A percentile compares a stretch with the other conserved stretches of the same genome.
Conservation (phyloP, 2,113 vertebrate species). For the Xyliphius kryptos region DNA sequence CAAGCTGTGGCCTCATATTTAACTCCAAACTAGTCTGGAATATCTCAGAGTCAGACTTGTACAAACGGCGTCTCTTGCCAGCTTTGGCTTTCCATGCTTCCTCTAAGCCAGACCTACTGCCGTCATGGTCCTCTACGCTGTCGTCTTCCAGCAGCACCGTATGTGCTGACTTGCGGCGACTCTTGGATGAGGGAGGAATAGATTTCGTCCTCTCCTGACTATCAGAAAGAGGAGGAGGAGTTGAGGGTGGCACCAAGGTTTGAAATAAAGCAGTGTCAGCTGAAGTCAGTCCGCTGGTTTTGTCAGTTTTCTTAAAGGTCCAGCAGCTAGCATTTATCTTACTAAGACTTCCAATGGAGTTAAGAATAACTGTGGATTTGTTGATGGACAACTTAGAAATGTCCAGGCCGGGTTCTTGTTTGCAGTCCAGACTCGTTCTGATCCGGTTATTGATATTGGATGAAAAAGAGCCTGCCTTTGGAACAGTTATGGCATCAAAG, state of each 20-base stretch:
- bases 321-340: conserved; percentile 75
- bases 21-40: conserved; percentile 45
- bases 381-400: conserved; percentile 63
- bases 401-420: conserved; percentile 52
- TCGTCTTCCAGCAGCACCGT: conserved; percentile 79
- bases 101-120: conserved; percentile 45
- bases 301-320: conserved; percentile 63
- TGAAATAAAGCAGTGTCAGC: conserved; percentile 41
- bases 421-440: conserved; percentile 57
- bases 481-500: conserved; percentile 82
- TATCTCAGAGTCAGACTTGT: conserved; percentile 63
- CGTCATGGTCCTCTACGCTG: conserved; percentile 58
- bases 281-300: conserved; percentile 43
- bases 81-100: conserved; percentile 42
- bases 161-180: conserved; percentile 73
- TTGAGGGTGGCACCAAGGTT: conserved; percentile 51
- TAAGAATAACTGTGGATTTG: conserved; percentile 79
- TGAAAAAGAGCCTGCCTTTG: conserved; percentile 68
- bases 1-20: conserved; percentile 42
- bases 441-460: conserved; percentile 62
- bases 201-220: conserved; percentile 28
- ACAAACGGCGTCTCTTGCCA: conserved; percentile 62
- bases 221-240: conserved; percentile 39
- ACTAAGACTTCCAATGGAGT: conserved; percentile 87
- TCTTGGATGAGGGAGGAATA: conserved; percentile 57